Evolutionary conservation across 2,888 invertebrate species (phyloP), one percentile per base, ranked within the genome.

Genomic region (Chrysodeixis includens): DNA sequence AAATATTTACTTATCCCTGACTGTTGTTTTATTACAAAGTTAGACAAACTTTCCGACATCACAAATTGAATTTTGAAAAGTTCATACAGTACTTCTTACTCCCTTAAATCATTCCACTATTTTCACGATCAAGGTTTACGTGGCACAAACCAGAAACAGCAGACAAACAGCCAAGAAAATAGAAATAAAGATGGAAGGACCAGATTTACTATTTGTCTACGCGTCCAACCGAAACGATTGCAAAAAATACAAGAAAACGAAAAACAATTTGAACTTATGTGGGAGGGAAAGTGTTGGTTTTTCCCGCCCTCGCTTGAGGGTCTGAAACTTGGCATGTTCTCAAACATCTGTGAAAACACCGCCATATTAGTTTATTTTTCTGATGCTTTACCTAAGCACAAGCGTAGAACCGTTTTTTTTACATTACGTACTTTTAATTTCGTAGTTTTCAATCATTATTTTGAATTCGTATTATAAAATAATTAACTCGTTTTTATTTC

Each of bases 231-330:
- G 20, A 20, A 20, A 49, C 46, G 46, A 49, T 49, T 20, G 46
- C 52, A 60, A 56, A 22, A 14, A 71, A 59, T 22, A 51, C 44
- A 18, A 70, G 76, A 70, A 53, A 64, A 60, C 30, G 20, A 9
- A 57, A 49, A 35, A 44, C 60, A 44, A 70, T 46, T 53, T 10
- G 16, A 14, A 14, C 49, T 35, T 30, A 35, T 18, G 66, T 51
- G 18, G 61, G 56, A 9, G 49, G 18, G 30, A 62, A 71, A 71
- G 35, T 35, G 26, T 53, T 18, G 32, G 20, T 49, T 49, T 16
- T 26, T 51, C 65, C 52, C 16, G 55, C 56, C n/a, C 18, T 20
- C 1, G 44, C 52, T 69, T 14, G 10, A 5, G 32, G n/a, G 30
- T 61, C 10, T 18, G 56, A 20, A 49, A 30, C 57, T 57, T 7